phyloP scores from a whole-genome alignment of 1,140 invertebrate species.

The Stenopsyche tienmushanensis region DNA sequence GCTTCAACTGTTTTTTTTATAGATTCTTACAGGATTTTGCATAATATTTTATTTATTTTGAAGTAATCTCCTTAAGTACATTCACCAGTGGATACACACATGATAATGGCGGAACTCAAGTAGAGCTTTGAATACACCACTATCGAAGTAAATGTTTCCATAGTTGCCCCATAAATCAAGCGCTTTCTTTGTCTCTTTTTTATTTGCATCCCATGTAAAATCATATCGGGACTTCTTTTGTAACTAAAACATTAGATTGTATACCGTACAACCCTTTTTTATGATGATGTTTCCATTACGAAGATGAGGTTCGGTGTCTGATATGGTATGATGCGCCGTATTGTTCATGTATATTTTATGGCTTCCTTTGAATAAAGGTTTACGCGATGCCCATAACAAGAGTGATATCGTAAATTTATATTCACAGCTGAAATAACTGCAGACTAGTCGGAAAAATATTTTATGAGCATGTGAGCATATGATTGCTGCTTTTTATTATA shows the following conservation, averaged over 20 bases:
- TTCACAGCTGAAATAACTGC: slow-evolving; percentile 23
- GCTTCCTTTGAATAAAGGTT: slow-evolving; percentile 28
- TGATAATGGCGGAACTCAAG: not conserved
- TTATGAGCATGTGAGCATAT: not conserved
- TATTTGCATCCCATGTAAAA: not conserved
- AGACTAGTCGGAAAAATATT: slow-evolving; percentile 24
- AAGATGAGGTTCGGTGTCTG: slow-evolving; percentile 12
- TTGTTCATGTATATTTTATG: slow-evolving; percentile 28
- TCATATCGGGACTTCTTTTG: not conserved
- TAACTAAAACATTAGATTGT: slow-evolving; percentile 16
- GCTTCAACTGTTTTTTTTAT: not conserved
- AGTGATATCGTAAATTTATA: slow-evolving; percentile 30
- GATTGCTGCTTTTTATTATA: not conserved
- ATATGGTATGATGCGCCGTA: slow-evolving; percentile 6
- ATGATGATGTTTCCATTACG: slow-evolving; percentile 20
- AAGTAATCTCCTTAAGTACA: not conserved
- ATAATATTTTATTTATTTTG: not conserved
- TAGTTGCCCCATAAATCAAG: not conserved
- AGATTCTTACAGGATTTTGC: too few species aligned
- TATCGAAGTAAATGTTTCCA: not conserved
- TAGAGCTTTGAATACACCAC: not conserved
- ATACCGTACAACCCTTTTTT: slow-evolving; percentile 5
- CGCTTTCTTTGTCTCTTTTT: not conserved
- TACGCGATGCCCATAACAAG: slow-evolving; percentile 25
- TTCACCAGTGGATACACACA: not conserved